These are phyloP conservation scores for Pomatostomus ruficeps DNA, from an alignment of 2,113 vertebrate species.

Conservation along the genomic window DNA sequence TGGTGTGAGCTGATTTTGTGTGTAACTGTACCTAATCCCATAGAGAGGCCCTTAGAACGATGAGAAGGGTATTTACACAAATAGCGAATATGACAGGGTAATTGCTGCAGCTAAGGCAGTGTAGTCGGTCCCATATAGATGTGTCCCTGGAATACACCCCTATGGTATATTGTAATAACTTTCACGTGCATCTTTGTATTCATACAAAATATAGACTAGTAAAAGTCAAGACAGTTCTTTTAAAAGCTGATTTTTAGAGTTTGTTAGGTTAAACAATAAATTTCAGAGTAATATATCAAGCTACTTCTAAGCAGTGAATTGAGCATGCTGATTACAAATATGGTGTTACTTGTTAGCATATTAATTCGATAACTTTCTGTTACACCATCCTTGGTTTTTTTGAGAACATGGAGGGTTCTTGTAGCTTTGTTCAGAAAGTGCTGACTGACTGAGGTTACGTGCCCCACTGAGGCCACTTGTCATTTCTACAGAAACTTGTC, in stretches of 20 bases:
- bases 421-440: background rate
- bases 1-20: background rate
- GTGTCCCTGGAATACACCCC: background rate
- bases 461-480: background rate
- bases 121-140: background rate
- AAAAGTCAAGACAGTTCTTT: background rate
- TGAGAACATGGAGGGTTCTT: background rate
- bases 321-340: background rate
- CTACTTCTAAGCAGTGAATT: background rate
- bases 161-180: fast-evolving
- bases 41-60: background rate
- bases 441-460: background rate
- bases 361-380: background rate
- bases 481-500: background rate
- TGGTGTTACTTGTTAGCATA: background rate
- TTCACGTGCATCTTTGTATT: background rate
- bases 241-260: background rate
- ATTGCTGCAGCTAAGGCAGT: background rate
- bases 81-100: background rate
- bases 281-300: background rate
- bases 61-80: background rate
- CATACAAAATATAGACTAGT: background rate
- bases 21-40: background rate
- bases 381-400: fast-evolving
- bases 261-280: background rate